A percentile compares a stretch with the other conserved stretches of the same genome.
phyloP scores from a whole-genome alignment of 2,797 vertebrate species.

The Coreius guichenoti region DNA sequence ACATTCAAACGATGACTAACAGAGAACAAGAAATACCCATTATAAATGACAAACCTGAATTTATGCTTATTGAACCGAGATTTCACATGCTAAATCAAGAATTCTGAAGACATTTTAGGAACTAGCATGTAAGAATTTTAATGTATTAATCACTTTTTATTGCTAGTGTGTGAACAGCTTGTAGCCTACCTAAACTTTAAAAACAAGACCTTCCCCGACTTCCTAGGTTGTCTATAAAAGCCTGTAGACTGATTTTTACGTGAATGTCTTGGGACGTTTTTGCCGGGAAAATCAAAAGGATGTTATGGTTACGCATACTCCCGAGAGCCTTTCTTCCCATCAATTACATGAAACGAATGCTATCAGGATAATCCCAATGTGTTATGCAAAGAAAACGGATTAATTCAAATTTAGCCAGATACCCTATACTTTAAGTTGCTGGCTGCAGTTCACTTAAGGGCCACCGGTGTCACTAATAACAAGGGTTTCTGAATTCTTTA shows the following conservation, averaged over 20 bases:
- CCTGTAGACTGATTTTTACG: neutral
- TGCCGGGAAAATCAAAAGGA: too few relatives aligned
- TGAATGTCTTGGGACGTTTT: too few relatives aligned
- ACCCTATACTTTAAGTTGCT: neutral
- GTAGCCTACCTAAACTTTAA: neutral
- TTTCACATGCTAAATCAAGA: neutral
- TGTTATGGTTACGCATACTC: too few relatives aligned
- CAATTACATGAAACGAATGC: too few relatives aligned
- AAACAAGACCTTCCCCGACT: neutral
- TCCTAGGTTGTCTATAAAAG: neutral
- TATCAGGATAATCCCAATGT: too few relatives aligned
- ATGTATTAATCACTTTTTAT: neutral
- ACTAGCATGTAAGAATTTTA: neutral
- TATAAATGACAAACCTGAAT: neutral
- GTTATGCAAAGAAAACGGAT: too few relatives aligned
- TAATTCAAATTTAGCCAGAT: too few relatives aligned
- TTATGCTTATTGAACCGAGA: neutral
- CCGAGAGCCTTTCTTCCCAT: too few relatives aligned
- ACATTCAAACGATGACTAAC: neutral
- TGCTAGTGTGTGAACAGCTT: neutral
- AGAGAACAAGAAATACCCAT: conserved; percentile 10
- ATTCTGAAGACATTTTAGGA: neutral
- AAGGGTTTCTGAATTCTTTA: neutral
- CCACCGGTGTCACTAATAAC: neutral
- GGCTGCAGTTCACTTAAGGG: neutral